Evolutionary conservation across 2,888 invertebrate species (phyloP).

Genomic region (Troides oblongomaculatus): DNA sequence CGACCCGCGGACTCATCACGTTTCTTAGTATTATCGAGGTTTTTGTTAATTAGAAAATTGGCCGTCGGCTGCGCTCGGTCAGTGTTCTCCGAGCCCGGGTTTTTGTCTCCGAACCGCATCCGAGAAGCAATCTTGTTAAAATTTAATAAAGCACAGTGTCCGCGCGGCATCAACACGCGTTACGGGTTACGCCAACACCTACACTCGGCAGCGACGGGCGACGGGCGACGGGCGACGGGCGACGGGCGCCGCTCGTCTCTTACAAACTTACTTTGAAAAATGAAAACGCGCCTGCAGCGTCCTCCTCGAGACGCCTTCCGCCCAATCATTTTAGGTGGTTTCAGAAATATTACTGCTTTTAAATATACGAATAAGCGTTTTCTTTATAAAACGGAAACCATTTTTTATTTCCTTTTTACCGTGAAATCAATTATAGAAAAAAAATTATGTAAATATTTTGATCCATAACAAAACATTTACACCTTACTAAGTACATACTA

Average conservation of each 20-base stretch:
- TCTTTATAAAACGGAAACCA: background rate
- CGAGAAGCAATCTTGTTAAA: constrained; percentile 34
- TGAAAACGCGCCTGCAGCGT: constrained; percentile 49
- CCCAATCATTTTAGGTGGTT: constrained; percentile 53
- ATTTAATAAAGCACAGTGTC: constrained; percentile 38
- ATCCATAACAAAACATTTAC: too few relatives aligned
- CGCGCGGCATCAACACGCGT: constrained; percentile 23
- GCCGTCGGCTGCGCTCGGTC: background rate
- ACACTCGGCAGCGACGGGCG: constrained; percentile 32
- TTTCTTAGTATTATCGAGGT: constrained; percentile 3
- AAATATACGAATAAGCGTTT: constrained; percentile 37
- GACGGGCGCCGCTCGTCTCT: constrained; percentile 34
- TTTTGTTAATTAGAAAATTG: constrained; percentile 23
- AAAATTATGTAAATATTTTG: too few relatives aligned
- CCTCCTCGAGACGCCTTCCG: constrained; percentile 51
- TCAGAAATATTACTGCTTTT: constrained; percentile 48
- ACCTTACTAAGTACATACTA: too few relatives aligned
- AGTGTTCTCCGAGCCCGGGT: too few relatives aligned
- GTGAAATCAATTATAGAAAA: too few relatives aligned
- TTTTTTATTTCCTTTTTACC: background rate
- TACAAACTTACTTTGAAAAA: constrained; percentile 55
- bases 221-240: background rate
- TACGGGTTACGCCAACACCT: constrained; percentile 29
- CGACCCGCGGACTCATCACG: constrained; percentile 6
- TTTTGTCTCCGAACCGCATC: too few relatives aligned